Base-by-base conservation (phyloP, 2,113 vertebrate species). In the Erythrolamprus reginae region DNA sequence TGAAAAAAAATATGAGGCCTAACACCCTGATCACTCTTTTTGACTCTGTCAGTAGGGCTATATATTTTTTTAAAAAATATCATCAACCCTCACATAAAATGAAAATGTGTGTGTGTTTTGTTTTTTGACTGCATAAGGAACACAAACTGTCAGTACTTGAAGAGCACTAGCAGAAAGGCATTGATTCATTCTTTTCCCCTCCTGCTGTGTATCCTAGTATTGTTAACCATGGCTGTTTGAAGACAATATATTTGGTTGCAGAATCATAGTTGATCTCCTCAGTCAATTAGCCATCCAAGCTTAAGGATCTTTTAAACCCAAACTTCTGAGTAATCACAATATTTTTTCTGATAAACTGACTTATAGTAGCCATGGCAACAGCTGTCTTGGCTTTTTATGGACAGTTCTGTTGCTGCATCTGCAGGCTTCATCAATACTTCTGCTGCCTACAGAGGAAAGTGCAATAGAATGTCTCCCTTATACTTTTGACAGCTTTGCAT, bases 321-420 rank as follows among this genome's bases (percentile, higher is more conserved):
- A 97, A 97, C 96, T 97, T 98, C 91, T 95, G 94, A 95, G 94
- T 96, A 96, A 96, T 97, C 33, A 56, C 94, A 97, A 93, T 96
- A 96, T 97, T 96, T 96, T 97, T 97, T 94, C 94, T 96, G 96
- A 96, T 97, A 96, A 96, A 95, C 95, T 96, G 95, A 92, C 93
- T 96, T 96, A 97, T 97, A 96, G 97, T 98, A 97, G 96, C 97
- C 96, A 97, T 97, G 96, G 97, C 96, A 98, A 97, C 97, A 95
- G 96, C 96, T 96, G 61, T 96, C 96, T 97, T 94, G 96, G 95
- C 96, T 96, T 96, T 90, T 94, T 96, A 88, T 95, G 97, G 97
- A 97, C 96, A 95, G 96, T 96, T 91, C 96, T 96, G 94, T 96
- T 96, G 96, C 95, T 96, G 92, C 95, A 96, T 92, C 93, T 86